Conservation (phyloP, 2,888 invertebrate genomes). For the Nineta flava region DNA sequence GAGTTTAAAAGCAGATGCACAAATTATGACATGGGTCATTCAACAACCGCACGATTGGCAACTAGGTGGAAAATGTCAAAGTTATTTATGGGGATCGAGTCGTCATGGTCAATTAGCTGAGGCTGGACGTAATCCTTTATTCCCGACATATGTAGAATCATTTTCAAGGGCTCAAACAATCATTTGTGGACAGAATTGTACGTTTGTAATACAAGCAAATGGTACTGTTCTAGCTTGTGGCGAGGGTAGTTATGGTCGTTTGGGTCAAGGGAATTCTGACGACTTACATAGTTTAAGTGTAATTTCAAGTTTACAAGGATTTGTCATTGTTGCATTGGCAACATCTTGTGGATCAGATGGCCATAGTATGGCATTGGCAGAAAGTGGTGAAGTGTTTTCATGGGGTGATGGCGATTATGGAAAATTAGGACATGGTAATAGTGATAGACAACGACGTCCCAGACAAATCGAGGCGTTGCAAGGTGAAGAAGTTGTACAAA, state of each 20-base stretch:
- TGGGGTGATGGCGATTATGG: slow-evolving; percentile 53
- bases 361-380: slow-evolving; percentile 44
- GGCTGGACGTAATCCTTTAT: slow-evolving; percentile 27
- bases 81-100: slow-evolving; percentile 44
- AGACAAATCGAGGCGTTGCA: slow-evolving; percentile 44
- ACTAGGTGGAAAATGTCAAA: slow-evolving; percentile 41
- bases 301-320: slow-evolving; percentile 43
- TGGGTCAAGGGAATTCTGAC: slow-evolving; percentile 47
- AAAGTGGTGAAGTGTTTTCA: slow-evolving; percentile 48
- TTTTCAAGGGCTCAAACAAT: slow-evolving; percentile 37
- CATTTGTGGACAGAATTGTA: slow-evolving; percentile 48
- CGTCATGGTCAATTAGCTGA: slow-evolving; percentile 47
- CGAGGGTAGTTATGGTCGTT: slow-evolving; percentile 45
- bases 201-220: slow-evolving; percentile 42
- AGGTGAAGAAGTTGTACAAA: slow-evolving; percentile 40
- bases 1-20: slow-evolving; percentile 39
- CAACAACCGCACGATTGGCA: slow-evolving; percentile 47
- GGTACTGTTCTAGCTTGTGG: slow-evolving; percentile 46
- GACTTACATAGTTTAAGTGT: slow-evolving; percentile 39
- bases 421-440: slow-evolving; percentile 47
- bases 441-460: slow-evolving; percentile 42
- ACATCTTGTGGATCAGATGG: slow-evolving; percentile 49
- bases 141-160: slow-evolving; percentile 28
- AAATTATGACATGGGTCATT: slow-evolving; percentile 43
- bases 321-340: slow-evolving; percentile 42